A percentile compares a stretch with the other conserved stretches of the same genome.
These are phyloP conservation scores for Cynodonichthys magdalenae DNA, from an alignment of 2,797 vertebrate genomes.

Conservation along the genomic window DNA sequence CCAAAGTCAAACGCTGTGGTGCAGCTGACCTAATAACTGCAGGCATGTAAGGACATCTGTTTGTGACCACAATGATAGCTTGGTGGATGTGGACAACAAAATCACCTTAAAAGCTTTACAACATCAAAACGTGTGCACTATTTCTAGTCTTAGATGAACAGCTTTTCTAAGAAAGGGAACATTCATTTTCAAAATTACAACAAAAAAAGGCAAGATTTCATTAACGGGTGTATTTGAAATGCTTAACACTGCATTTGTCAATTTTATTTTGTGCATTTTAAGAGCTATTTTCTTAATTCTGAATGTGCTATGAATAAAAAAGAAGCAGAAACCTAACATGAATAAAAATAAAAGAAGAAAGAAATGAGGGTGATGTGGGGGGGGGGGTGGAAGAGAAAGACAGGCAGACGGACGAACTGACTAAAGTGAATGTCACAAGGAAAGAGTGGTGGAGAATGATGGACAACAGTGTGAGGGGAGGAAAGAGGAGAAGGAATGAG, in stretches of 20 bases:
- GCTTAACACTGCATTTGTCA: conserved; percentile 37
- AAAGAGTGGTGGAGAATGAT: conserved; percentile 55
- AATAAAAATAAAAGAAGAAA: conserved; percentile 17
- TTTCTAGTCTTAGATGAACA: neutral
- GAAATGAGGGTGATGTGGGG: conserved; percentile 24
- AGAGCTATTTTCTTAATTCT: conserved; percentile 37
- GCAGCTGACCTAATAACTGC: no score
- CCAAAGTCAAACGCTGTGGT: no score
- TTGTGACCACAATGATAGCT: no score
- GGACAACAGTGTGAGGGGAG: conserved; percentile 48
- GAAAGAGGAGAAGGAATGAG: conserved; percentile 37
- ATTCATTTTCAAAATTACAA: conserved; percentile 26
- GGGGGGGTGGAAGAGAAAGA: conserved; percentile 15
- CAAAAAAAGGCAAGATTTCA: conserved; percentile 31
- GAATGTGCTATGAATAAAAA: conserved; percentile 46
- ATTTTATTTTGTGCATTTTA: conserved; percentile 74
- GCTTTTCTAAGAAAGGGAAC: conserved; percentile 19
- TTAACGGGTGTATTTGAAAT: conserved; percentile 42
- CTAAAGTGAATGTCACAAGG: conserved; percentile 51
- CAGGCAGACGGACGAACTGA: conserved; percentile 41
- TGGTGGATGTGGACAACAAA: no score
- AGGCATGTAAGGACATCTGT: no score
- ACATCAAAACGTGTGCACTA: no score
- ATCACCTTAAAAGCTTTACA: no score
- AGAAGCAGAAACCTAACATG: conserved; percentile 22